Conservation (phyloP, 2,888 invertebrate species). For the Metallyticus violacea region DNA sequence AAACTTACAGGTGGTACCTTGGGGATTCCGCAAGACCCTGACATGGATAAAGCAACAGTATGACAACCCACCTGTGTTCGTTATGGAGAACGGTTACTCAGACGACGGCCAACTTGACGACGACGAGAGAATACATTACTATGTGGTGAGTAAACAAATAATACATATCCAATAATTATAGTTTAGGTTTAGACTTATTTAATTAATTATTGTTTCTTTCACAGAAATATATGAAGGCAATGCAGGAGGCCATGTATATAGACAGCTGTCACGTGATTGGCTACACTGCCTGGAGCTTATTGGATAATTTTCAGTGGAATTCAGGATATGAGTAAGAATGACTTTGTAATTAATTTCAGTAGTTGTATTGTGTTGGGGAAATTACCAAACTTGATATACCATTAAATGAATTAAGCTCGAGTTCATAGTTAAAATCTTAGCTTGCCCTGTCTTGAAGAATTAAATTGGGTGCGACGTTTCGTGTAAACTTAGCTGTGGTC, state of each 20-base stretch:
- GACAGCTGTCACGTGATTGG: constrained; percentile 54
- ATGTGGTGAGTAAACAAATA: constrained; percentile 29
- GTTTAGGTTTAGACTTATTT: no score
- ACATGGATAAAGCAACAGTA: constrained; percentile 49
- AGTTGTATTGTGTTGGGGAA: no score
- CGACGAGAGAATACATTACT: constrained; percentile 37
- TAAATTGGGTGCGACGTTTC: no score
- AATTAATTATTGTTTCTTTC: no score
- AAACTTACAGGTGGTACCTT: constrained; percentile 46
- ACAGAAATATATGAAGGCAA: constrained; percentile 51
- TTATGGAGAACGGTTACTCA: constrained; percentile 50
- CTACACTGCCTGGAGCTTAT: constrained; percentile 60
- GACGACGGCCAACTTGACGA: constrained; percentile 41
- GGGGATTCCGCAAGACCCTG: constrained; percentile 48
- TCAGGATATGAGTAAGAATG: constrained; percentile 56
- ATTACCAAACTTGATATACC: no score
- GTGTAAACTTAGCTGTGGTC: no score
- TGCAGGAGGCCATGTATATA: constrained; percentile 52
- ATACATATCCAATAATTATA: no score
- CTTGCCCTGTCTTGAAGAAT: no score
- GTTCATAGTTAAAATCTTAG: no score
- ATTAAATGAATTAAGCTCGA: no score
- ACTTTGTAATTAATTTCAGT: no score
- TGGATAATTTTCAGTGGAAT: constrained; percentile 64
- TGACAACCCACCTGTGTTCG: constrained; percentile 44